These are phyloP conservation scores for Eupithecia tripunctaria DNA, from an alignment of 2,888 invertebrate species.

Conservation along the genomic window DNA sequence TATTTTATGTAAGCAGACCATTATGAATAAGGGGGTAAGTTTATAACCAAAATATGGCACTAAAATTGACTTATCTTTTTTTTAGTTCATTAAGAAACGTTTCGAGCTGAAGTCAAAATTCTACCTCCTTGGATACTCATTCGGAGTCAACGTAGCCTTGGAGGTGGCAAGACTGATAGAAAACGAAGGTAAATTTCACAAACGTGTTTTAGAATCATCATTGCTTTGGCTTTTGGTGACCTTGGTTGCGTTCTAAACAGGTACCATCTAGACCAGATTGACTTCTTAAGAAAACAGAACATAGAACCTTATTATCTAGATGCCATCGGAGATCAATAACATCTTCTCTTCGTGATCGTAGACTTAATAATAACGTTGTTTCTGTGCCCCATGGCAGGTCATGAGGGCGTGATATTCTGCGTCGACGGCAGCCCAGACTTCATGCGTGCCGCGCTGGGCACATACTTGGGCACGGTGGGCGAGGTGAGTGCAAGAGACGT, in stretches of 20 bases:
- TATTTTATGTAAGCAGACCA: too few species aligned
- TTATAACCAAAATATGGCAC: too few species aligned
- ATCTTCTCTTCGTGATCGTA: too few species aligned
- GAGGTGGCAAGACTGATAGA: conserved; percentile 45
- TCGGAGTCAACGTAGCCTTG: conserved; percentile 48
- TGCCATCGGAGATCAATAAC: not conserved
- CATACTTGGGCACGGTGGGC: conserved; percentile 35
- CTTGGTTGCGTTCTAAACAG: not conserved
- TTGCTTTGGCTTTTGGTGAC: not conserved
- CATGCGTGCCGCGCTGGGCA: conserved; percentile 51
- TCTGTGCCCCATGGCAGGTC: conserved; percentile 46
- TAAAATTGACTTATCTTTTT: conserved; percentile 6
- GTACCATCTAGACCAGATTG: too few species aligned
- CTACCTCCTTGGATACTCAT: conserved; percentile 49
- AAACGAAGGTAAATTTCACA: conserved; percentile 30
- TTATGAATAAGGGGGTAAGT: too few species aligned
- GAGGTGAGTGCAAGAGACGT: not conserved
- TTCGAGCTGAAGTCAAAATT: conserved; percentile 43
- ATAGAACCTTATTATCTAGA: too few species aligned
- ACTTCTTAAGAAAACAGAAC: too few species aligned
- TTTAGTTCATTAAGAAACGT: conserved; percentile 39
- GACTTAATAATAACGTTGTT: conserved; percentile 9
- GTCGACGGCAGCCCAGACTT: conserved; percentile 61
- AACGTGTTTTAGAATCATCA: not conserved
- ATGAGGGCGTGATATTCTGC: conserved; percentile 55